phyloP scores from a whole-genome alignment of 2,888 invertebrate genomes.

The Eurois occulta region DNA sequence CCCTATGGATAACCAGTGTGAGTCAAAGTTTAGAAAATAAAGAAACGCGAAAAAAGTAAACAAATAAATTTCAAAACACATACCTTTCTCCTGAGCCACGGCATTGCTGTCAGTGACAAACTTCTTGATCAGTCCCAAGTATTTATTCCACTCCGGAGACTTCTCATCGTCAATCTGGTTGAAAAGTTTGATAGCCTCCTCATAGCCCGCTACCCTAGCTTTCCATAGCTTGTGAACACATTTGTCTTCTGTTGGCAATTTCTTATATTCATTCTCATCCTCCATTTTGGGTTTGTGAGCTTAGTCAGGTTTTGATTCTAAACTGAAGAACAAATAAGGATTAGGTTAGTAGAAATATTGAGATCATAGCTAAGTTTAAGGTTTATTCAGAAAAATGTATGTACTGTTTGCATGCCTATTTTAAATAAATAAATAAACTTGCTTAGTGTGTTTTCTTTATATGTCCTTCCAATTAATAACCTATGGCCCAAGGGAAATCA shows the following conservation, averaged over 20 bases:
- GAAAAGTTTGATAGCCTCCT: constrained; percentile 97
- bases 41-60: not conserved
- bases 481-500: not conserved
- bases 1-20: not conserved
- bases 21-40: not conserved
- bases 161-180: constrained; percentile 97
- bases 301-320: constrained; percentile 66
- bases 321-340: constrained; percentile 19
- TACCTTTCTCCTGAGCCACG: constrained; percentile 98
- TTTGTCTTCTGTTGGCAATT: constrained; percentile 96
- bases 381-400: not conserved
- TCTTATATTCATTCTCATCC: constrained; percentile 96
- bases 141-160: constrained; percentile 98
- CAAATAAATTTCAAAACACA: constrained; percentile 37
- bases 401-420: not conserved
- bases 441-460: not conserved
- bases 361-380: not conserved
- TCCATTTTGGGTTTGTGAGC: constrained; percentile 91
- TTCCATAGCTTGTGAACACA: constrained; percentile 99
- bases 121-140: constrained; percentile 97
- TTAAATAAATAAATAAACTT: not conserved
- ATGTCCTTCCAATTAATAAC: not conserved
- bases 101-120: constrained; percentile 98
- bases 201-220: constrained; percentile 98
- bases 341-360: not conserved